phyloP scores from a whole-genome alignment of 2,113 vertebrate genomes.

The Anser cygnoides region DNA sequence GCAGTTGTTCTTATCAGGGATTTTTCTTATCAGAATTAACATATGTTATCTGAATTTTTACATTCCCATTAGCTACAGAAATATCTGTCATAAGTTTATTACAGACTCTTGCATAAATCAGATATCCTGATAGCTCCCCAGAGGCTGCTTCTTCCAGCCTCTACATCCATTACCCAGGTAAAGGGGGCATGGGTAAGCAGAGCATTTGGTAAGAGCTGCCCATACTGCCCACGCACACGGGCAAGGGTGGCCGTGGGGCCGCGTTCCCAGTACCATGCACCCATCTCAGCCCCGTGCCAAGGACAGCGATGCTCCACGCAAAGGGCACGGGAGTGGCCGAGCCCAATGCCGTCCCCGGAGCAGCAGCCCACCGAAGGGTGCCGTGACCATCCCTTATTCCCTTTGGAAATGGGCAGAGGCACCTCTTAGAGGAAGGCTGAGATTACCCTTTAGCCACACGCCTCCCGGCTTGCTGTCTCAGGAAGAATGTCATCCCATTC shows the following conservation, averaged over 20 bases:
- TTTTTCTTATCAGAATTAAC: conserved; percentile 7
- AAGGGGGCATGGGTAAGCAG: accelerated
- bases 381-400: accelerated
- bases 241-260: not conserved
- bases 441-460: accelerated
- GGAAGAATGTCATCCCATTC: not conserved
- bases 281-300: accelerated
- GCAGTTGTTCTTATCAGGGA: not conserved
- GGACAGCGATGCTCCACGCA: accelerated
- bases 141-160: not conserved
- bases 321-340: accelerated
- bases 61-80: conserved; percentile 49
- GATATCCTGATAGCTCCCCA: not conserved
- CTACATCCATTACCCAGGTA: not conserved
- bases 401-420: accelerated
- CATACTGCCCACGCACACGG: too few species aligned
- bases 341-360: too few species aligned
- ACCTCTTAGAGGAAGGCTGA: accelerated
- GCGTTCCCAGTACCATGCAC: not conserved
- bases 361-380: accelerated
- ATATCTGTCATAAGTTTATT: not conserved
- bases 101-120: not conserved
- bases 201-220: accelerated
- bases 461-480: accelerated
- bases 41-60: conserved; percentile 17